Evolutionary conservation across 2,797 vertebrate species (phyloP), one percentile per base, ranked within the genome.

Genomic region (Channallabes apus): DNA sequence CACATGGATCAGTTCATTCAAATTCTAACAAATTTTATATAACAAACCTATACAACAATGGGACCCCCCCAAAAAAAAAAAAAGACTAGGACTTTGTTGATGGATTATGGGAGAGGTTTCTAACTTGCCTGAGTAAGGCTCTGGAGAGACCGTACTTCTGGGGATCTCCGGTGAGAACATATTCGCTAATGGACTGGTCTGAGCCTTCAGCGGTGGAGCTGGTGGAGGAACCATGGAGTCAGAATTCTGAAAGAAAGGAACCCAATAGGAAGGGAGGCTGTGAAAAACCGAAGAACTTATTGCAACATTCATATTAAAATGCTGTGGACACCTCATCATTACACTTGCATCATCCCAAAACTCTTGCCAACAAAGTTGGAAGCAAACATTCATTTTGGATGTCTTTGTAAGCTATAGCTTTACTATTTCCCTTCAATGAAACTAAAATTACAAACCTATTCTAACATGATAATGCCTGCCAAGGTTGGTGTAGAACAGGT

Each of bases 141-240:
- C 94, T 59, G 90, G 88, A 15, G 91, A 87, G 15, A 96, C 92
- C 0, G 93, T 79, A 24, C 89, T 89, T 89, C 90, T 95, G 38
- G 92, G 88, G 65, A 38, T 69, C 0, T 96, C 92, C 61, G 95
- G 97, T 85, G 93, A 96, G 88, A 99, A 99, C 97, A 99, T 98
- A 62, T 96, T 96, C 4, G 95, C 96, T 1, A 99, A 92, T 0
- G 97, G 98, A 65, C 98, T 98, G 0, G 94, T 96, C 29, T 95
- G 96, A 0, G 96, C 96, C 91, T 94, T 98, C 2, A 94, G 91
- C 0, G 92, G 86, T 1, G 98, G 97, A 0, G 97, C 97, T 0
- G 97, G 97, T 12, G 97, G 98, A 84, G 97, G 95, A 81, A 91
- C 94, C 67, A 92, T 27, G 1, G 92, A 84, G 8, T 93, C 89